Evolutionary conservation across 1,140 invertebrate genomes (phyloP).

Genomic region (Drosophila miranda): DNA sequence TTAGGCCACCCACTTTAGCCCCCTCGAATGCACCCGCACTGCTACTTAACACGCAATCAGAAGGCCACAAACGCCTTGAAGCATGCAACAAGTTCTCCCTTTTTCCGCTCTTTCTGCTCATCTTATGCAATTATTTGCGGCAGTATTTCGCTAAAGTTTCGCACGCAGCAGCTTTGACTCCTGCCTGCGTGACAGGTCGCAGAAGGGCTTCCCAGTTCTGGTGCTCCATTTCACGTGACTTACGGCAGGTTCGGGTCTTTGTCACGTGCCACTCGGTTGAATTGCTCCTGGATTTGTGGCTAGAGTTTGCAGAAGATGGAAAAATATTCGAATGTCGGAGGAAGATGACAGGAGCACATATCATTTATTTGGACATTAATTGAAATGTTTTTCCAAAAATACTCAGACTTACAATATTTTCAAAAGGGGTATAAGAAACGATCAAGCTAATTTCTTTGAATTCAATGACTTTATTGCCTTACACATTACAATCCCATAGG

Average conservation of each 20-base stretch:
- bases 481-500: too few relatives aligned
- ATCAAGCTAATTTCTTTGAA: too few relatives aligned
- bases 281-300: constrained; percentile 27
- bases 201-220: constrained; percentile 48
- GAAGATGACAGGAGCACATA: not conserved
- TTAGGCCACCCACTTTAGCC: constrained; percentile 1
- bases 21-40: constrained; percentile 4
- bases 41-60: constrained; percentile 49
- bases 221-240: constrained; percentile 56
- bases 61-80: constrained; percentile 26
- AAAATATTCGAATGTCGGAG: not conserved
- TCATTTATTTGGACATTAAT: too few relatives aligned
- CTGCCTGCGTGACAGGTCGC: constrained; percentile 37
- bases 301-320: not conserved
- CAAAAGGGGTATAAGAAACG: too few relatives aligned
- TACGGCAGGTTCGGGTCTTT: constrained; percentile 26
- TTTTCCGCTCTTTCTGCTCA: constrained; percentile 34
- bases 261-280: constrained; percentile 52
- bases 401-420: too few relatives aligned
- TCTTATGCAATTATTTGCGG: constrained; percentile 67
- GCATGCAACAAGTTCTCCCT: constrained; percentile 56
- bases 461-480: too few relatives aligned
- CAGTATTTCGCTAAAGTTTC: constrained; percentile 48
- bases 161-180: constrained; percentile 57
- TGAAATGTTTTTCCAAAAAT: too few relatives aligned